Percentiles rank a stretch among this genome's conserved stretches.
Conservation (phyloP, 2,888 invertebrate genomes). For the Cheilosia urbana region DNA sequence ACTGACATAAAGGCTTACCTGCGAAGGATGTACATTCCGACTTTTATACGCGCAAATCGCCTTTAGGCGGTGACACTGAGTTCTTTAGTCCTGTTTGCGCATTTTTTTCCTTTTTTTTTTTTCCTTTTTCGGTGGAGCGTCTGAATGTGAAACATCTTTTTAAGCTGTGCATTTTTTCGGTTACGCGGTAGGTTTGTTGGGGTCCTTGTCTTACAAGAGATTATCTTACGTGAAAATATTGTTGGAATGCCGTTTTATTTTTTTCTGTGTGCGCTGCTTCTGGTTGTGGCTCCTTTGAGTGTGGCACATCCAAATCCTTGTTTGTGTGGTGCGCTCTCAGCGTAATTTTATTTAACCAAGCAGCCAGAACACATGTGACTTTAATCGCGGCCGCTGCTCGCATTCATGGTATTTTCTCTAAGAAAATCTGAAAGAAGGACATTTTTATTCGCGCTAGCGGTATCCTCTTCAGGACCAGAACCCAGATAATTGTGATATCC, state of each 20-base stretch:
- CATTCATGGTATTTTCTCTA: conserved; percentile 68
- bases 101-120: conserved; percentile 37
- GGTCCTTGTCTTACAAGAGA: conserved; percentile 71
- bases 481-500: conserved; percentile 64
- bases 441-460: conserved; percentile 43
- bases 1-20: conserved; percentile 75
- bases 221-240: conserved; percentile 75
- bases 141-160: conserved; percentile 75
- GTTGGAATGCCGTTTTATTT: conserved; percentile 66
- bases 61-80: conserved; percentile 74
- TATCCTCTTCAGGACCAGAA: conserved; percentile 48
- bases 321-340: conserved; percentile 64
- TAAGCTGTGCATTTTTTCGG: conserved; percentile 73
- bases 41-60: conserved; percentile 74
- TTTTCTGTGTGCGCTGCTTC: conserved; percentile 10
- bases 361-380: conserved; percentile 73
- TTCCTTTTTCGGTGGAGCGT: conserved; percentile 54
- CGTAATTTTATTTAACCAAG: conserved; percentile 74
- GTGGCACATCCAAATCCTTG: conserved; percentile 58
- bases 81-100: conserved; percentile 70
- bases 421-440: conserved; percentile 60
- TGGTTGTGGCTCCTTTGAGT: conserved; percentile 56
- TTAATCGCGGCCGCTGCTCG: conserved; percentile 46
- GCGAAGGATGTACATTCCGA: conserved; percentile 71
- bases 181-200: conserved; percentile 66